Conservation (phyloP, 92 coral and sea anemone species). For the Ricordea florida region DNA sequence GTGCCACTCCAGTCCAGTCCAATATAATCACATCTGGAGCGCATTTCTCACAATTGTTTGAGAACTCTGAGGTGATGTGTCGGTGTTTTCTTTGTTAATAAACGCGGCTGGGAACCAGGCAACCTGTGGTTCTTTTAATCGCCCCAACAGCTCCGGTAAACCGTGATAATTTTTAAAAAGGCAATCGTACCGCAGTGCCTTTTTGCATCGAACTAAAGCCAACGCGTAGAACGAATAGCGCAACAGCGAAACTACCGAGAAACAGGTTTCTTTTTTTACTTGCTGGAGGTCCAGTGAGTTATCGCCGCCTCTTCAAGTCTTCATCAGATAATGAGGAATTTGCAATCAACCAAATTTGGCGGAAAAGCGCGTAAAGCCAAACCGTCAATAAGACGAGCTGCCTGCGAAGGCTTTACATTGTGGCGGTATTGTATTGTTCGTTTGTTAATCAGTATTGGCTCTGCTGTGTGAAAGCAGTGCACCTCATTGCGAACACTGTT, state of each 20-base stretch:
- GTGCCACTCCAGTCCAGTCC: neutral
- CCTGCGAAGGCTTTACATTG: neutral
- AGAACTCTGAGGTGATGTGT: constrained; percentile 34
- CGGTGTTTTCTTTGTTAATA: constrained; percentile 75
- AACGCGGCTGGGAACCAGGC: constrained; percentile 55
- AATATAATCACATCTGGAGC: constrained; percentile 18
- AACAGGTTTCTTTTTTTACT: too few species aligned
- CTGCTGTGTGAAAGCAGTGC: neutral
- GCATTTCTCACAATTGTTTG: constrained; percentile 11
- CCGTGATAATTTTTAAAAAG: constrained; percentile 1
- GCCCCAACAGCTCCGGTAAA: constrained; percentile 20
- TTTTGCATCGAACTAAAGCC: neutral
- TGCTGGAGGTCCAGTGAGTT: too few species aligned
- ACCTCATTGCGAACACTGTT: constrained; percentile 1
- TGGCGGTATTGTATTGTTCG: neutral
- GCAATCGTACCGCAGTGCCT: neutral
- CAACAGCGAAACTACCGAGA: neutral
- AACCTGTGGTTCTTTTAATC: constrained; percentile 25
- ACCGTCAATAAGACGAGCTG: neutral
- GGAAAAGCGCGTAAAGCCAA: neutral
- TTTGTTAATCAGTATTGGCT: neutral
- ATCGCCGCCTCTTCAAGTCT: too few species aligned
- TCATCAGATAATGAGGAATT: constrained; percentile 29
- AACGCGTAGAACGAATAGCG: neutral
- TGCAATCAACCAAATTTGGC: constrained; percentile 13